These are phyloP conservation scores for Neotoma lepida DNA, from an alignment of 2,113 vertebrate genomes.

Conservation along the genomic window DNA sequence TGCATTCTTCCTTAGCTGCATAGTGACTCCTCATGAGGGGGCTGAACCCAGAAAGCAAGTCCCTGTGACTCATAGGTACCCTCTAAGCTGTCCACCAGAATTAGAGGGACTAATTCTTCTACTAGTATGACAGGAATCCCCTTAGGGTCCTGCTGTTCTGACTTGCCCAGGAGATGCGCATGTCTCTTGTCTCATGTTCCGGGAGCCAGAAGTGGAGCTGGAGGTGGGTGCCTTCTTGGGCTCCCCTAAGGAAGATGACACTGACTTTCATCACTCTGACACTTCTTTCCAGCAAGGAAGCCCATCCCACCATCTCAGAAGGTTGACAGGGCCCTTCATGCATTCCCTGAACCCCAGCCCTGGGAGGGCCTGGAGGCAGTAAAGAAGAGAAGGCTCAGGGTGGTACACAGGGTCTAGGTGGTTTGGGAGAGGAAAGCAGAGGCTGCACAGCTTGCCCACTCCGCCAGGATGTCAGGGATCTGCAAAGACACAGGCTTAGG, in stretches of 20 bases:
- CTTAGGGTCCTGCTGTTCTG: not conserved
- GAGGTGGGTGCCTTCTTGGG: not conserved
- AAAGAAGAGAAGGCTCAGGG: not conserved
- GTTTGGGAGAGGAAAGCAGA: not conserved
- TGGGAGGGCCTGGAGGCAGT: not conserved
- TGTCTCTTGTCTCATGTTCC: not conserved
- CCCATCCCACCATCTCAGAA: not conserved
- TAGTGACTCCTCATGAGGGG: not conserved
- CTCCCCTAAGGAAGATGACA: not conserved
- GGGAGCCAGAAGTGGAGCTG: not conserved
- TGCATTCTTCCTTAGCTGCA: not conserved
- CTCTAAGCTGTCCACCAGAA: not conserved
- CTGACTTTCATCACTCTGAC: not conserved
- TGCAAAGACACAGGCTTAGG: not conserved
- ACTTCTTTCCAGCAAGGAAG: not conserved
- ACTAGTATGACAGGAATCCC: not conserved
- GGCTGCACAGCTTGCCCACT: not conserved
- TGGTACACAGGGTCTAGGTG: not conserved
- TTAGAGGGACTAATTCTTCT: not conserved
- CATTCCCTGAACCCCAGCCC: rapidly evolving
- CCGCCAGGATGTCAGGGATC: not conserved
- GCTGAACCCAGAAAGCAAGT: not conserved
- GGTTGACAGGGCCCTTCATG: not conserved
- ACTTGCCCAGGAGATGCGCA: not conserved
- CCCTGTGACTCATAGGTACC: not conserved